Evolutionary conservation across 1,140 invertebrate species (phyloP), one percentile per base, ranked within the genome.

Genomic region (Lepidurus couesii): DNA sequence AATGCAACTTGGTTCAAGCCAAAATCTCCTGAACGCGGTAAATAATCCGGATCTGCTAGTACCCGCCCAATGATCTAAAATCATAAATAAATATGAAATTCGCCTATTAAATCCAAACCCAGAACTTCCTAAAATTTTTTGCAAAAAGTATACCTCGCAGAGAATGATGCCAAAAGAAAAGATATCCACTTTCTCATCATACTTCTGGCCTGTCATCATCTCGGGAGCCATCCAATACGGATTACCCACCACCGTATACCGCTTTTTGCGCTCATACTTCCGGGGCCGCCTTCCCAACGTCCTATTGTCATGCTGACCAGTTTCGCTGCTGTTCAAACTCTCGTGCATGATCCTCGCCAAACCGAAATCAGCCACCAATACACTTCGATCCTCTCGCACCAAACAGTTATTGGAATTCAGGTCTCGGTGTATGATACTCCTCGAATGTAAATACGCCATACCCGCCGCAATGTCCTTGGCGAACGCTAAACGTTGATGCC

Each of bases 161-260:
- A 98, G 86, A 78, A 98, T 93, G 75, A 98, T 97, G 7, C 97
- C 96, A 86, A 96, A 98, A 43, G 96, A 98, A 85, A 98, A 98
- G 78, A 98, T 91, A 85, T 98, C 97, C 16, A 98, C 95, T 86
- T 97, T 96, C 84, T 98, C 95, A 85, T 98, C 94, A 84, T 98
- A 98, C 82, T 94, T 94, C 81, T 95, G 92, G 42, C 95, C 96
- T 84, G 94, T 95, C 90, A 98, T 95, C 92, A 97, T 97, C 86
- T 98, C 97, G 7, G 97, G 97, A 0, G 96, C 96, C 95, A 98
- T 98, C 95, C 95, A 98, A 84, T 97, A 98, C 7, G 95, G 96
- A 87, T 96, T 97, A 0, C 96, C 96, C 0, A 98, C 94, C 26
- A 96, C 92, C 74, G 91, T 92, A 81, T 83, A 84, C 74, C 87